Conservation (phyloP, 2,797 vertebrate species). For the Phalloptychus januarius region DNA sequence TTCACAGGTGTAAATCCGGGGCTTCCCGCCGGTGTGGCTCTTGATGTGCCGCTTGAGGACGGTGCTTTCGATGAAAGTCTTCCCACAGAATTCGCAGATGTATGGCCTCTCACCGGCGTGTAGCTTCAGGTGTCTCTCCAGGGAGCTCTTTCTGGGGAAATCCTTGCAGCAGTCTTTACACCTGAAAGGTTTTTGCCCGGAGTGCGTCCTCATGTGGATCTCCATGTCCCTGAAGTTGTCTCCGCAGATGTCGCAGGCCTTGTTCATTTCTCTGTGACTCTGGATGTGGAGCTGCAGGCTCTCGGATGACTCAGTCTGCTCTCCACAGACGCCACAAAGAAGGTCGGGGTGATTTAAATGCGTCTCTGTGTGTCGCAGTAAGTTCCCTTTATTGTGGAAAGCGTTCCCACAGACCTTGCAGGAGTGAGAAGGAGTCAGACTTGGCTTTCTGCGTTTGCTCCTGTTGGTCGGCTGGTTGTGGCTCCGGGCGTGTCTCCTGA, state of each 20-base stretch:
- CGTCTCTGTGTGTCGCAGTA: constrained; percentile 61
- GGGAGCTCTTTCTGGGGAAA: constrained; percentile 65
- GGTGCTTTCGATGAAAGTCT: constrained; percentile 62
- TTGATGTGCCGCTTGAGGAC: constrained; percentile 70
- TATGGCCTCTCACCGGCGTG: constrained; percentile 60
- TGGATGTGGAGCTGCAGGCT: constrained; percentile 56
- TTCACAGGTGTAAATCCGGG: constrained; percentile 59
- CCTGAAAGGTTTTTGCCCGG: constrained; percentile 50
- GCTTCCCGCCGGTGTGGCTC: constrained; percentile 63
- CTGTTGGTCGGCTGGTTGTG: neutral
- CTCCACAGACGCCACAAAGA: constrained; percentile 59
- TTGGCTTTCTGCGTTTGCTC: constrained; percentile 15
- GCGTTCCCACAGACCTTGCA: constrained; percentile 51
- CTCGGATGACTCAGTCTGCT: constrained; percentile 28
- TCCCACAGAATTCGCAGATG: constrained; percentile 73
- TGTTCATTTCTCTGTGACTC: constrained; percentile 49
- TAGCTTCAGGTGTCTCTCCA: constrained; percentile 64
- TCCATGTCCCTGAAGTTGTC: constrained; percentile 60
- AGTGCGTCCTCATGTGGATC: constrained; percentile 62
- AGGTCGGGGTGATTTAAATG: constrained; percentile 26
- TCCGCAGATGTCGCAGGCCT: constrained; percentile 57
- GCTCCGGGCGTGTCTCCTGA: constrained; percentile 35
- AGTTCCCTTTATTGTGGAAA: constrained; percentile 59
- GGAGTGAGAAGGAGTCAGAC: constrained; percentile 41
- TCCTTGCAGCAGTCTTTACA: constrained; percentile 70